Base-by-base conservation (phyloP, 1,140 invertebrate species). In the Aphelinus certus region DNA sequence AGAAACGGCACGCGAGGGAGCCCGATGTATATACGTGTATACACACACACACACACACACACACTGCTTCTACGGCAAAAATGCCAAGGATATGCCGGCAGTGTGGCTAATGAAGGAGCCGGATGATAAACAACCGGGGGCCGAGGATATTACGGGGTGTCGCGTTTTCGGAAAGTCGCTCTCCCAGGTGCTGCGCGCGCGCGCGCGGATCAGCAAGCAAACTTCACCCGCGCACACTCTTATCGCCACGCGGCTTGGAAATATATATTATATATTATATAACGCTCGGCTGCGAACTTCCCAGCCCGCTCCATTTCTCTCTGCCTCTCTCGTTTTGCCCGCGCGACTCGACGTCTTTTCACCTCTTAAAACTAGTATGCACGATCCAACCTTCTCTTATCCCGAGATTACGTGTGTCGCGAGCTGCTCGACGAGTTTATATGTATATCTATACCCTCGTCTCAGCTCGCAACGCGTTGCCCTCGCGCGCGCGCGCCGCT, bases 241-340 rank as follows among this genome's bases (percentile, higher is more conserved):
- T 75, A 75, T 75, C 73, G 45, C 61, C 58, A 58, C 60, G 51
- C 49, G 43, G 45, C 48, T 42, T 53, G 57, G 71, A n/a, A n/a
- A 65, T 26, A 26, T 26, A 26, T 26, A 26, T 26, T 26, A 26
- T 26, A 26, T 26, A 26, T 26, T 26, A 26, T 61, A 68, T 48
- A 73, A 73, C 55, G 64, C 61, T 55, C 46, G 45, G 61, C 26
- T 26, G 56, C 56, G 46, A 68, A 73, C 47, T 73, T 73, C 48
- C 64, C 57, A 67, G 62, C 49, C 9, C 60, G 47, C 64, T 51
- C 51, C 53, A 45, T 67, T 56, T 55, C 65, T 74, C 65, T 58
- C 64, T 65, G 48, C 46, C 61, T 55, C 61, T 7, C 47, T 58
- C 51, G 46, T 55, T 56, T 51, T 75, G 43, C 53, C 48, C 10